Evolutionary conservation across 2,888 invertebrate species (phyloP).

Genomic region (Dynastes maya): DNA sequence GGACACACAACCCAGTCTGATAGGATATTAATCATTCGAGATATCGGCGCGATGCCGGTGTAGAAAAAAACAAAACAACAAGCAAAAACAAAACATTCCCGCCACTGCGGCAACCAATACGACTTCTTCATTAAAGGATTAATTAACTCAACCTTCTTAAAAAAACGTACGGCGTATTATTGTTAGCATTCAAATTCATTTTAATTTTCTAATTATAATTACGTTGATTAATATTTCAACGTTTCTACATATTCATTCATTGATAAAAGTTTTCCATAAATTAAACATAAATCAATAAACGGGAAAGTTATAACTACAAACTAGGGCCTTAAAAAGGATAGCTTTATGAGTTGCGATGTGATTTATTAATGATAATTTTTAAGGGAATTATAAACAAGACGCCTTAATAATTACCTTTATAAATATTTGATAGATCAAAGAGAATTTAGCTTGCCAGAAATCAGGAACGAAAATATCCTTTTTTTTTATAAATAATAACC

Average conservation of each 20-base stretch:
- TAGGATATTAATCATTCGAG: conserved; percentile 46
- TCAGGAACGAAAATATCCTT: background rate
- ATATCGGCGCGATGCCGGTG: conserved; percentile 35
- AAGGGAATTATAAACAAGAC: conserved; percentile 9
- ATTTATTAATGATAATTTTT: conserved; percentile 25
- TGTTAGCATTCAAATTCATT: background rate
- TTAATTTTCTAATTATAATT: conserved; percentile 8
- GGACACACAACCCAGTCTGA: conserved; percentile 41
- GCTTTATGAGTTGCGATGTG: conserved; percentile 1
- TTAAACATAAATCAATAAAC: conserved; percentile 25
- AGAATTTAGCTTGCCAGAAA: background rate
- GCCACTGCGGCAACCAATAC: conserved; percentile 11
- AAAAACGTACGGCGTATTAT: background rate
- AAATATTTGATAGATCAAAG: conserved; percentile 11
- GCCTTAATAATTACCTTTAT: conserved; percentile 4
- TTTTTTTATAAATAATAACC: background rate
- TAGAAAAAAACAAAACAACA: conserved; percentile 25
- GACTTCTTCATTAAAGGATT: conserved; percentile 22
- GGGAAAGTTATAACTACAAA: conserved; percentile 18
- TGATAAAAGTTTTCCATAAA: conserved; percentile 18
- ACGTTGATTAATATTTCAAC: background rate
- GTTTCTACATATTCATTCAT: conserved; percentile 11
- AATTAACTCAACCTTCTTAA: background rate
- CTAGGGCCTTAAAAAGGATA: conserved; percentile 19
- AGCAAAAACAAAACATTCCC: conserved; percentile 31